These are phyloP conservation scores for Aurelia aurita DNA, from an alignment of 30 jellyfish, hydroid and myxozoan species.

Conservation along the genomic window DNA sequence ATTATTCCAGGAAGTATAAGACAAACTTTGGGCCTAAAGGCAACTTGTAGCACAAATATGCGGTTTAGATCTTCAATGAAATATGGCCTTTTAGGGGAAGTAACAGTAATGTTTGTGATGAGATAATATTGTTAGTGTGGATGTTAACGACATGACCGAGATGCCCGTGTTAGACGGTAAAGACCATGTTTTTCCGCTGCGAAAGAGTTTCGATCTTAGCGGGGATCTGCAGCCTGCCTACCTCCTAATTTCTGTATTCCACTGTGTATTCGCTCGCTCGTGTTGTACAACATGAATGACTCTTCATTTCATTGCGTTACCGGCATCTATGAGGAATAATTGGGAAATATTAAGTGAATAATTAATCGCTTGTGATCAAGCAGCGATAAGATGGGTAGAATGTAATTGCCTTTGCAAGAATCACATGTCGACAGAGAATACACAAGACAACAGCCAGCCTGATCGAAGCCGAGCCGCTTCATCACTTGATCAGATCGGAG, in stretches of 20 bases:
- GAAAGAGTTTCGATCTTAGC: constrained; percentile 48
- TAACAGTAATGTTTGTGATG: too few species aligned
- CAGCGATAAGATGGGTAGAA: constrained; percentile 27
- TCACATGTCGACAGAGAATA: constrained; percentile 71
- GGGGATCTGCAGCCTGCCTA: constrained; percentile 64
- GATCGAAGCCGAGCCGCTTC: too few species aligned
- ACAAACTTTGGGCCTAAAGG: too few species aligned
- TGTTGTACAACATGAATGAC: constrained; percentile 1
- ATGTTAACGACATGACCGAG: too few species aligned
- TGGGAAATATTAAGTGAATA: constrained; percentile 2
- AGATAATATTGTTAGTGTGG: too few species aligned
- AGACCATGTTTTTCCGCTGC: constrained; percentile 37
- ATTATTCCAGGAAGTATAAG: too few species aligned
- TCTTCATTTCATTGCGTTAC: constrained; percentile 45
- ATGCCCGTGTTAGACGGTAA: too few species aligned
- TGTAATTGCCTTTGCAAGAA: constrained; percentile 25
- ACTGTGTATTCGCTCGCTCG: constrained; percentile 3
- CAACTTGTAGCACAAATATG: too few species aligned
- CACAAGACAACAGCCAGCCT: constrained; percentile 53
- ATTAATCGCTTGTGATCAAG: constrained; percentile 22
- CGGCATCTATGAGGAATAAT: constrained; percentile 61
- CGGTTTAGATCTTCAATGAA: too few species aligned
- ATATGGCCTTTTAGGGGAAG: too few species aligned
- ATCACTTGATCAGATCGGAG: background rate
- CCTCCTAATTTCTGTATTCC: constrained; percentile 56